Evolutionary conservation across 2,113 vertebrate genomes (phyloP), one percentile per base, ranked within the genome.

Genomic region (Anolis carolinensis): DNA sequence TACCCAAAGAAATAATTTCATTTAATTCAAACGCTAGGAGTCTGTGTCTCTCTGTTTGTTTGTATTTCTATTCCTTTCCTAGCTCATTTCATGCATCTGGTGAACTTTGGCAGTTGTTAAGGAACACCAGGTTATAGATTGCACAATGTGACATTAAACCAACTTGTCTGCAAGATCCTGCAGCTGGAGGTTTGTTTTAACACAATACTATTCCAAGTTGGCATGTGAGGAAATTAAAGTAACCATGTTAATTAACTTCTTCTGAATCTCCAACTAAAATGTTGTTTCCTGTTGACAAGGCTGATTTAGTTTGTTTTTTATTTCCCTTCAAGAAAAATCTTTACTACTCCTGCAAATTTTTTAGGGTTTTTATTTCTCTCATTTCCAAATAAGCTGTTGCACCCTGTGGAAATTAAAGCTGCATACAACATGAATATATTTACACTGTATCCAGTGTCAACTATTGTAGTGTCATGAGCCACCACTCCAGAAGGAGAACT

Each of bases 391-490:
- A 59, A 77, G 30, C 11, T 78, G 76, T 13, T 55, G 88, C 34
- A 79, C 85, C 85, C 86, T 74, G 74, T 85, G 85, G 84, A 87
- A 70, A 84, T 6, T 32, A 84, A 30, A 84, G 71, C 86, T 85
- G 21, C 34, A 7, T 79, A 34, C 71, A 83, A 32, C 68, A 68
- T 77, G 67, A 87, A 90, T 4, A 32, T 79, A 21, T 36, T 20
- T 36, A 16, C 30, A 34, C 16, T 23, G 32, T 36, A 36, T 21
- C 20, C 77, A 62, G 59, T 23, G 34, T 62, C 32, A 34, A n/a
- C 32, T 25, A 62, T 13, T 79, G 8, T 18, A 34, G 18, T 34
- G 52, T 36, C 77, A 62, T 79, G 77, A 79, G 21, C 32, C 32
- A 7, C 77, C 14, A 34, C 48, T 55, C 48, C 5, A 73, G 20